These are phyloP conservation scores for Thaumatotibia leucotreta DNA, from an alignment of 1,140 invertebrate genomes.

Conservation along the genomic window DNA sequence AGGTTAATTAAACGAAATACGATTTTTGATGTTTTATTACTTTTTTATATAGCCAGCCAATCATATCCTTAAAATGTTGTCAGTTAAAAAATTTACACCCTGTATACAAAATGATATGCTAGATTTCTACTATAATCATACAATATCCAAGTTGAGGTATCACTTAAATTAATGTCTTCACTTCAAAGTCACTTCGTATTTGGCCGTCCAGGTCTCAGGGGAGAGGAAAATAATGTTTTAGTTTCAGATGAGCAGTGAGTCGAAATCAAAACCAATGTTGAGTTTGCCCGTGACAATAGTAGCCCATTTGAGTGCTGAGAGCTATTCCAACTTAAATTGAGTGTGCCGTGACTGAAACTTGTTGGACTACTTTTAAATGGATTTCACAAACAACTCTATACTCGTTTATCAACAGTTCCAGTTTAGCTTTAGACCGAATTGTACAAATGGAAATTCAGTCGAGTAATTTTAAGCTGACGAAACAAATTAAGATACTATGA, in stretches of 20 bases:
- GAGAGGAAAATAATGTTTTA: constrained; percentile 16
- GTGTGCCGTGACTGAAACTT: not conserved
- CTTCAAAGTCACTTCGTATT: constrained; percentile 30
- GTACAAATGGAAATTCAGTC: not conserved
- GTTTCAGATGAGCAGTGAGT: not conserved
- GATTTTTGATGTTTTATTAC: too few relatives aligned
- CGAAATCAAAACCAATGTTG: constrained; percentile 1
- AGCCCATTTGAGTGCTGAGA: not conserved
- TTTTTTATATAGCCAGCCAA: too few relatives aligned
- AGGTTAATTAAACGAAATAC: too few relatives aligned
- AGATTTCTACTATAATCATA: constrained; percentile 31
- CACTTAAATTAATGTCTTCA: constrained; percentile 24
- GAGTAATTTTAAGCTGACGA: too few relatives aligned
- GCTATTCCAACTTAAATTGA: not conserved
- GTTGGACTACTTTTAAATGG: not conserved
- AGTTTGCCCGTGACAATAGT: not conserved
- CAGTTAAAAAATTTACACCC: too few relatives aligned
- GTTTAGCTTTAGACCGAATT: not conserved
- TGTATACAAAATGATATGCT: constrained; percentile 44
- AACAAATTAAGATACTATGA: too few relatives aligned
- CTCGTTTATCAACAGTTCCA: not conserved
- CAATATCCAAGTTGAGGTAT: constrained; percentile 26
- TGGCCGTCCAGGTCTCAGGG: constrained; percentile 51
- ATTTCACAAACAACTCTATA: not conserved
- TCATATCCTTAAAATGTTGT: too few relatives aligned